phyloP scores from a whole-genome alignment of 2,113 vertebrate genomes.

The Pitta sordida region DNA sequence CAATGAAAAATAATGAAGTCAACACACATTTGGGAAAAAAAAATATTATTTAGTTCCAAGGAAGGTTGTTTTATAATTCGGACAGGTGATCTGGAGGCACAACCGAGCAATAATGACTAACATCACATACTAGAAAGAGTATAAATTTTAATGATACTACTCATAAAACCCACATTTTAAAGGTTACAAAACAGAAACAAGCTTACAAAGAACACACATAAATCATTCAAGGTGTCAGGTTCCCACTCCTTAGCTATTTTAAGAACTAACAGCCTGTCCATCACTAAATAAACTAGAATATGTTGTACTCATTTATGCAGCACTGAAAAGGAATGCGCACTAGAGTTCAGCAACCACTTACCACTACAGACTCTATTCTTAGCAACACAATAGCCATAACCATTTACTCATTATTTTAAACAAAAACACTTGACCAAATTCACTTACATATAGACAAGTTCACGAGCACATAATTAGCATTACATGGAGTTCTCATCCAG shows the following conservation, averaged over 20 bases:
- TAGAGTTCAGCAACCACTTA: background rate
- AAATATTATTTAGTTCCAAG: conserved; percentile 7
- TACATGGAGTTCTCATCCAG: background rate
- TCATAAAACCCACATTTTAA: conserved; percentile 68
- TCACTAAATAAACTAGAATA: conserved; percentile 28
- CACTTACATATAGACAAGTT: background rate
- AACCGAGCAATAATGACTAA: conserved; percentile 64
- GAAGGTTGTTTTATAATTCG: conserved; percentile 47
- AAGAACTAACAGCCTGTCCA: conserved; percentile 49
- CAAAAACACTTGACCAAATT: background rate
- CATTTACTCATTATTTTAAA: background rate
- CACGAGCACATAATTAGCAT: background rate
- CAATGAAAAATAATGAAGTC: conserved; percentile 22
- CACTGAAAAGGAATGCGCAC: background rate
- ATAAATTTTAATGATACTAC: conserved; percentile 66
- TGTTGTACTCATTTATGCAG: background rate
- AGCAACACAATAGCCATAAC: background rate
- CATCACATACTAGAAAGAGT: conserved; percentile 35
- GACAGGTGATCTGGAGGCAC: conserved; percentile 52
- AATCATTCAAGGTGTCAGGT: conserved; percentile 42
- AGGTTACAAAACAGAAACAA: conserved; percentile 69
- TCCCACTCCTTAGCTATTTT: conserved; percentile 54
- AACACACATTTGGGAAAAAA: background rate
- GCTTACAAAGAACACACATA: conserved; percentile 63
- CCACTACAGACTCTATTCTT: background rate